Evolutionary conservation across 2,888 invertebrate species (phyloP), one percentile per base, ranked within the genome.

Genomic region (Cylloceria caligata): DNA sequence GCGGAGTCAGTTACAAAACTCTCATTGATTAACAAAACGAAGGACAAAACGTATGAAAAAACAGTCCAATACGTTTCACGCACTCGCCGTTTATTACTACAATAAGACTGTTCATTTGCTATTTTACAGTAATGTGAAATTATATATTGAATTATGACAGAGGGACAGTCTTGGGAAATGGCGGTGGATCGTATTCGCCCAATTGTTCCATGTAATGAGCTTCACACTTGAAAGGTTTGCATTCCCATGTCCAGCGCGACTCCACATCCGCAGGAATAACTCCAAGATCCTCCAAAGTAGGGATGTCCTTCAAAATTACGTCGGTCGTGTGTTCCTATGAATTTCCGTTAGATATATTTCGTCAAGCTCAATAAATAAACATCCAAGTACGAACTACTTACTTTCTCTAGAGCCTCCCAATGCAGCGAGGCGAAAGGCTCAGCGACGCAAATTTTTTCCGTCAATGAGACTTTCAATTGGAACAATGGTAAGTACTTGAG

Each of bases 221-320:
- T 85, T 95, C 95, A 24, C 95, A 94, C 62, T 95, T 94, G 93
- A 93, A 96, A 1, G 96, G 96, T 88, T 94, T 95, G 85, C 98
- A 91, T 90, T 97, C 97, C 96, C 97, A 98, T 0, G 96, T 95
- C n/a, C 95, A 95, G 91, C 96, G 96, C 83, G 96, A 94, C 92
- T 98, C 98, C 94, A 98, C 95, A 1, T 93, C 90, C 0, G 96
- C 96, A 73, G 97, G 94, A 42, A 93, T 93, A 1, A 99, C 95
- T 16, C 98, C 98, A 83, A 99, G 95, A 94, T 99, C 99, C 92
- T 97, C 97, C 72, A 99, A 93, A 0, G 97, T 97, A 2, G 97
- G 97, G 27, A 97, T 89, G 45, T 94, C 94, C 6, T 91, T 90
- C 3, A 94, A 87, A 0, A 96, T 94, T 6, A 92, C 92, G 90